Conservation (phyloP, 2,113 vertebrate species). For the Mungos mungo region DNA sequence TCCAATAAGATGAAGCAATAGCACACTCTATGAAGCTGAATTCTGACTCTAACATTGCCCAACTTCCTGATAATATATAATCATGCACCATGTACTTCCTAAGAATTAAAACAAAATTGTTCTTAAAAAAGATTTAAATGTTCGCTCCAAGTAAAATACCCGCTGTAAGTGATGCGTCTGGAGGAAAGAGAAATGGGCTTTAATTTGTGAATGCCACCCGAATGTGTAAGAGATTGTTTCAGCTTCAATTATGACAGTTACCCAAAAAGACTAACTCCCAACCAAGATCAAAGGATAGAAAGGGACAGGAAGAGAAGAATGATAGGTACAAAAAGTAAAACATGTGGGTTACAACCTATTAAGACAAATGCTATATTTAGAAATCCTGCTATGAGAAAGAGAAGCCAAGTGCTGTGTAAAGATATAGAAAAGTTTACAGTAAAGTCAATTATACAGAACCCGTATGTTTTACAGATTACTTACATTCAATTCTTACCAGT, state of each 20-base stretch:
- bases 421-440: neutral
- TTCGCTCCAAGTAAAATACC: neutral
- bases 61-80: neutral
- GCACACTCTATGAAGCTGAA: neutral
- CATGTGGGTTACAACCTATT: neutral
- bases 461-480: neutral
- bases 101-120: neutral
- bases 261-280: neutral
- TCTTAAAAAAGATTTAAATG: neutral
- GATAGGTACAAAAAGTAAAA: neutral
- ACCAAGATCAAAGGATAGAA: neutral
- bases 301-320: neutral
- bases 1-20: neutral
- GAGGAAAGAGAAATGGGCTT: neutral
- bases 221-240: neutral
- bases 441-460: neutral
- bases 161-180: neutral
- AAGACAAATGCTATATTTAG: neutral
- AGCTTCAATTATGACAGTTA: neutral
- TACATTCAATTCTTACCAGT: neutral
- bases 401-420: neutral
- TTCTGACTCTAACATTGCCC: neutral
- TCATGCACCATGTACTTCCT: neutral
- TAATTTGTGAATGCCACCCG: neutral
- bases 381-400: neutral